phyloP scores from a whole-genome alignment of 2,113 vertebrate genomes.

The Tenebrosternarchus preto region DNA sequence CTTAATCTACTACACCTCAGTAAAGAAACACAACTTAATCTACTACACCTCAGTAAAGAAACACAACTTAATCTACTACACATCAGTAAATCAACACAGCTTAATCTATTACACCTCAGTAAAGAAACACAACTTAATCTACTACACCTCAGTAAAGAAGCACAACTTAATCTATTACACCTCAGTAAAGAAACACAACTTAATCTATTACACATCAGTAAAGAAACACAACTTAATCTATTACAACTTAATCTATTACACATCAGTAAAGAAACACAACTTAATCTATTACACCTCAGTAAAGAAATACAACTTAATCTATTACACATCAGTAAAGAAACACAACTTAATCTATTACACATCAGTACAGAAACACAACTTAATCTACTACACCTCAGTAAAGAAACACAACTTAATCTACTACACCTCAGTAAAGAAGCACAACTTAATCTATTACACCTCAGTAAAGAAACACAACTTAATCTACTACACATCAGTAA shows the following conservation, averaged over 20 bases:
- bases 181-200: conserved; percentile 35
- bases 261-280: conserved; percentile 35
- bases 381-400: conserved; percentile 33
- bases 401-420: conserved; percentile 39
- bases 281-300: conserved; percentile 33
- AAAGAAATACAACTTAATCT: conserved; percentile 37
- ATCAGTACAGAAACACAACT: conserved; percentile 34
- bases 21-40: conserved; percentile 38
- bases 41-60: conserved; percentile 28
- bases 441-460: conserved; percentile 41
- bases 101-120: conserved; percentile 33
- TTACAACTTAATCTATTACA: too few species aligned
- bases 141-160: conserved; percentile 28
- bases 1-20: conserved; percentile 35
- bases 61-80: conserved; percentile 41
- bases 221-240: conserved; percentile 39
- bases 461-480: conserved; percentile 36
- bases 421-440: conserved; percentile 27
- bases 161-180: conserved; percentile 42
- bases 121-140: conserved; percentile 39
- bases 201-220: conserved; percentile 33
- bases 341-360: conserved; percentile 42
- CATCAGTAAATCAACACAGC: conserved; percentile 38
- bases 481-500: conserved; percentile 34
- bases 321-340: conserved; percentile 28